phyloP scores from a whole-genome alignment of 1,140 invertebrate genomes.

The Harlomillsia oculata region DNA sequence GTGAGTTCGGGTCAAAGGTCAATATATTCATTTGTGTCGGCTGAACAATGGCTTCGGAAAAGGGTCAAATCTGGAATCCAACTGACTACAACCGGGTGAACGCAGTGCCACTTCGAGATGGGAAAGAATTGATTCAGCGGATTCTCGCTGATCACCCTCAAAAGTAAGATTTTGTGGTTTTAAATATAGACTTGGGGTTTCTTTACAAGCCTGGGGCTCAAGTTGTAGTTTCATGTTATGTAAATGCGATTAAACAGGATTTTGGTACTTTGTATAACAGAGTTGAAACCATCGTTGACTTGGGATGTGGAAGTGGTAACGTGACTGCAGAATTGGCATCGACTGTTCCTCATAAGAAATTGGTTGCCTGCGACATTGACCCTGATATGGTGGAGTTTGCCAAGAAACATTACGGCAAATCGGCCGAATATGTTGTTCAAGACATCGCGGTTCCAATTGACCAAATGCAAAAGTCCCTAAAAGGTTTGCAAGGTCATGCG shows the following conservation, averaged over 20 bases:
- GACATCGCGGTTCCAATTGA: slow-evolving; percentile 3
- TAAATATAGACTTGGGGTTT: not conserved
- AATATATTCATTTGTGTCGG: too few species aligned
- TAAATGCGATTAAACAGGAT: too few species aligned
- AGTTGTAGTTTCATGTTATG: not conserved
- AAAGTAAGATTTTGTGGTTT: not conserved
- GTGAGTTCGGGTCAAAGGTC: too few species aligned
- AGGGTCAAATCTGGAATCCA: too few species aligned
- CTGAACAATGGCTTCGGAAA: too few species aligned
- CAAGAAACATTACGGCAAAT: not conserved
- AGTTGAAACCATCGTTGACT: slow-evolving; percentile 11
- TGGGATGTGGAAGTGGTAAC: slow-evolving; percentile 14
- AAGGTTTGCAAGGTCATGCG: slow-evolving; percentile 1
- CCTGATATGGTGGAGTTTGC: slow-evolving; percentile 12
- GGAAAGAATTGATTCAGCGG: not conserved
- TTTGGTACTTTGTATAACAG: too few species aligned
- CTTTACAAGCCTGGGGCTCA: too few species aligned
- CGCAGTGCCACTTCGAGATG: not conserved
- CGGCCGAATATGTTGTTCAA: not conserved
- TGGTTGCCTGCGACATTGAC: not conserved
- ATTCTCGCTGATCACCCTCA: not conserved
- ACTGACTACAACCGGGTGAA: not conserved
- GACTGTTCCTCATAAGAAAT: not conserved
- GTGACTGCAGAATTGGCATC: not conserved
- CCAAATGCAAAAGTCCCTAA: not conserved